Percentiles rank a stretch among this genome's conserved stretches.
Evolutionary conservation across 1,140 invertebrate species (phyloP).

Genomic region (Leptestheria dahalacensis): DNA sequence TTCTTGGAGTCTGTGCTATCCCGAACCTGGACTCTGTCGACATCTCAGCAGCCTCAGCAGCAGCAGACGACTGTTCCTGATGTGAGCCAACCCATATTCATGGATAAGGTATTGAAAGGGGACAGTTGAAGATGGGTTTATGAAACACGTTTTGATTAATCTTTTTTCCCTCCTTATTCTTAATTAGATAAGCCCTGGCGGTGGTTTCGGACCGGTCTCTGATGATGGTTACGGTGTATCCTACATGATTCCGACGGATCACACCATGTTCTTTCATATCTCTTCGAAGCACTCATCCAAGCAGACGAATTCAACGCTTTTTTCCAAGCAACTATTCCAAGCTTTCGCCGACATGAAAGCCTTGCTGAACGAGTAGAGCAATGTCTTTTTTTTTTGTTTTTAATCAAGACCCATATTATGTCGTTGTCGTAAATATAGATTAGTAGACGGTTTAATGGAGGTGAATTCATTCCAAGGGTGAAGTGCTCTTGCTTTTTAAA

Average conservation of each 20-base stretch:
- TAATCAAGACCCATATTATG: too few relatives aligned
- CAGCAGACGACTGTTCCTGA: constrained; percentile 32
- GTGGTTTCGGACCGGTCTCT: constrained; percentile 38
- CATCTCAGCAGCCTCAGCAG: constrained; percentile 38
- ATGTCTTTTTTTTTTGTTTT: too few relatives aligned
- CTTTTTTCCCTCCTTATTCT: constrained; percentile 3
- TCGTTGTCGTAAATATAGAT: too few relatives aligned
- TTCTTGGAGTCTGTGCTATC: constrained; percentile 33
- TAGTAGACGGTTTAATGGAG: too few relatives aligned
- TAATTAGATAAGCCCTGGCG: constrained; percentile 29
- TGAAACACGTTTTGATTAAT: constrained; percentile 4
- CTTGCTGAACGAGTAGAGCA: constrained; percentile 23
- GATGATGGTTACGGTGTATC: constrained; percentile 37
- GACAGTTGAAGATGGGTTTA: too few relatives aligned
- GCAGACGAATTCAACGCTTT: constrained; percentile 29
- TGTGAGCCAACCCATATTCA: constrained; percentile 29
- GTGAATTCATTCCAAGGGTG: too few relatives aligned
- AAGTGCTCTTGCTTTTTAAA: too few relatives aligned
- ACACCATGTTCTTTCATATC: constrained; percentile 36
- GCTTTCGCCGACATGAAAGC: constrained; percentile 30
- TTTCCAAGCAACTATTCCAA: constrained; percentile 30
- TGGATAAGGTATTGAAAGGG: constrained; percentile 27
- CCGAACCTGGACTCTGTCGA: constrained; percentile 36
- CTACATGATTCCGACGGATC: constrained; percentile 36
- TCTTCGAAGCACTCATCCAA: constrained; percentile 31